Evolutionary conservation across 1,140 invertebrate genomes (phyloP).

Genomic region (Drosophila pseudoananassae): DNA sequence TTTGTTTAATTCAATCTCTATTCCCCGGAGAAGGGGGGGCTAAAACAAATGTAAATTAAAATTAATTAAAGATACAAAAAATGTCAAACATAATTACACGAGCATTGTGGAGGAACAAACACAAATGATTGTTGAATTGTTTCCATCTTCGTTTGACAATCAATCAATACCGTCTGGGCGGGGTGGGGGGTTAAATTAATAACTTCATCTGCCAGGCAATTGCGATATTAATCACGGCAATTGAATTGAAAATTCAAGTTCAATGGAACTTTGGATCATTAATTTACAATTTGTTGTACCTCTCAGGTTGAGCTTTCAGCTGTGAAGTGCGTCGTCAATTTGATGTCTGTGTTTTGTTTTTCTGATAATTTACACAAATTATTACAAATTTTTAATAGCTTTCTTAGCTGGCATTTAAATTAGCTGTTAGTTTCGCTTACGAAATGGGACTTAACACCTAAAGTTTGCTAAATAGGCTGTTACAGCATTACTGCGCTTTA

Average conservation of each 20-base stretch:
- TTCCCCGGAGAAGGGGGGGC: slow-evolving; percentile 3
- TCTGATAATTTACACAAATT: background rate
- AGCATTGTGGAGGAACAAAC: slow-evolving; percentile 36
- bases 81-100: slow-evolving; percentile 52
- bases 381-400: background rate
- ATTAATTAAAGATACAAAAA: slow-evolving; percentile 39
- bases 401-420: slow-evolving; percentile 12
- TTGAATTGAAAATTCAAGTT: slow-evolving; percentile 56
- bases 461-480: slow-evolving; percentile 20
- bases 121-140: slow-evolving; percentile 21
- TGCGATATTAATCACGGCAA: slow-evolving; percentile 48
- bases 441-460: background rate
- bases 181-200: slow-evolving; percentile 35
- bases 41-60: slow-evolving; percentile 31
- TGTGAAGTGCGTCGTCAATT: slow-evolving; percentile 11
- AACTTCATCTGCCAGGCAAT: slow-evolving; percentile 44
- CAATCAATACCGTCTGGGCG: slow-evolving; percentile 23
- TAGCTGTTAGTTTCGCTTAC: slow-evolving; percentile 1
- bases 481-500: slow-evolving; percentile 6
- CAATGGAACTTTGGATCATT: slow-evolving; percentile 50
- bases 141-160: slow-evolving; percentile 21
- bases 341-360: background rate
- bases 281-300: slow-evolving; percentile 31
- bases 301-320: slow-evolving; percentile 16
- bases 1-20: slow-evolving; percentile 51